These are phyloP conservation scores for Periophthalmus modestus DNA, from an alignment of 2,113 vertebrate genomes.

Conservation along the genomic window DNA sequence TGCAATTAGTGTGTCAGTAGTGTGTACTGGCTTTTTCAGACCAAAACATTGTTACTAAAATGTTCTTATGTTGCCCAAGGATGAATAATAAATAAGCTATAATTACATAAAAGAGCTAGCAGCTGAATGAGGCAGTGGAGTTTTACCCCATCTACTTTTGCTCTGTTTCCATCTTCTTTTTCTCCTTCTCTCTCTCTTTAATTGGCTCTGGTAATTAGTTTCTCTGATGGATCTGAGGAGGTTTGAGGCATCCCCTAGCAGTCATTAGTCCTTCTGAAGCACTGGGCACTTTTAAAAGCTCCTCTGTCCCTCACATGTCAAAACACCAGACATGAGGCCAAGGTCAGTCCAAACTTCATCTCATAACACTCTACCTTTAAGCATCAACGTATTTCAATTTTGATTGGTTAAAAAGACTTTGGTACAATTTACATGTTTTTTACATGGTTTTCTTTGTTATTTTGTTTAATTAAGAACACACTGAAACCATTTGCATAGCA, in stretches of 20 bases:
- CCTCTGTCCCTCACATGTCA: conserved; percentile 66
- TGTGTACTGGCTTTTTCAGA: conserved; percentile 72
- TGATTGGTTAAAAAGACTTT: neutral
- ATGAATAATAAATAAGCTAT: conserved; percentile 99
- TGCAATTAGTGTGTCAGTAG: conserved; percentile 80
- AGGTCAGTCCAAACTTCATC: conserved; percentile 19
- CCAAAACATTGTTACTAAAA: conserved; percentile 88
- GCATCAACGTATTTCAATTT: neutral
- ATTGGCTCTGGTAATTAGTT: conserved; percentile 99
- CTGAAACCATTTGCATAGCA: neutral
- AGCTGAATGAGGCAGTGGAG: conserved; percentile 87
- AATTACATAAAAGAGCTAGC: conserved; percentile 95
- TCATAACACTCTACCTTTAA: neutral
- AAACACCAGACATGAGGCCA: conserved; percentile 57
- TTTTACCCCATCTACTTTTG: conserved; percentile 29
- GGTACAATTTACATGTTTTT: too few species aligned
- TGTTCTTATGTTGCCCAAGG: conserved; percentile 95
- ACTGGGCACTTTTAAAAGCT: conserved; percentile 67
- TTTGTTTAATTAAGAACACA: neutral
- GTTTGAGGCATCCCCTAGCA: conserved; percentile 86
- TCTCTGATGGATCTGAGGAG: conserved; percentile 92
- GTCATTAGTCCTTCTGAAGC: conserved; percentile 73
- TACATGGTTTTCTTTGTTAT: neutral
- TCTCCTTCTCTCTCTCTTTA: conserved; percentile 84
- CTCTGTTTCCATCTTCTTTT: conserved; percentile 71